phyloP scores from a whole-genome alignment of 2,113 vertebrate species.

The Campylomormyrus numenius region DNA sequence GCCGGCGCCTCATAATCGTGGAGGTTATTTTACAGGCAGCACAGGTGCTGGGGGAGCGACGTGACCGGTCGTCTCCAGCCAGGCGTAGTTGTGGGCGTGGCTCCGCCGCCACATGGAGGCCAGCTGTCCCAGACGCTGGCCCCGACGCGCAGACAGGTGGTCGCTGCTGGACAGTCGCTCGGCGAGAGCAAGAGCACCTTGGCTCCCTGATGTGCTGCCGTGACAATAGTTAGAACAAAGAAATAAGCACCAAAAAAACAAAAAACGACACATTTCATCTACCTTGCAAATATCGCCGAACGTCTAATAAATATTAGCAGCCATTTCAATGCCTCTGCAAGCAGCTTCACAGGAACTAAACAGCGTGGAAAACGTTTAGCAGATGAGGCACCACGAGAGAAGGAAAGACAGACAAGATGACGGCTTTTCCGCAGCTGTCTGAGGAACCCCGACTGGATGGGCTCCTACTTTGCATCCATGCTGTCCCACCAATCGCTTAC shows the following conservation, averaged over 20 bases:
- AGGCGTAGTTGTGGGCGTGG: neutral
- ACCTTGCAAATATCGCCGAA: neutral
- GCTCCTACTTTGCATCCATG: constrained; percentile 22
- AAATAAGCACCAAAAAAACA: neutral
- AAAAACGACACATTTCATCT: neutral
- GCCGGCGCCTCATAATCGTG: neutral
- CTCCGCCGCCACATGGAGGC: neutral
- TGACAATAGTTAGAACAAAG: neutral
- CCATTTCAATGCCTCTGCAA: neutral
- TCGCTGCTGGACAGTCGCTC: neutral
- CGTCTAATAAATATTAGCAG: neutral
- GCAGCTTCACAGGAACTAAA: neutral
- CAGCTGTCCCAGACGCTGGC: neutral
- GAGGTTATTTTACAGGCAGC: neutral
- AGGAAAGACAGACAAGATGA: neutral
- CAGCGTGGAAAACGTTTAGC: neutral
- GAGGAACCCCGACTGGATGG: constrained; percentile 13
- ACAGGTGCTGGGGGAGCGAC: neutral
- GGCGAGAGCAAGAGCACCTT: neutral
- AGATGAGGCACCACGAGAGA: neutral
- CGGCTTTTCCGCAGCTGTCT: constrained; percentile 24
- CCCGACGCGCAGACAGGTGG: neutral
- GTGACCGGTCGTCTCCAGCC: neutral
- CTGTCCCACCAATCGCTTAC: constrained; percentile 22
- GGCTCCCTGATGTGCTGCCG: neutral